Base-by-base conservation (phyloP, 64 coral and sea anemone genomes). In the Pocillopora damicornis region DNA sequence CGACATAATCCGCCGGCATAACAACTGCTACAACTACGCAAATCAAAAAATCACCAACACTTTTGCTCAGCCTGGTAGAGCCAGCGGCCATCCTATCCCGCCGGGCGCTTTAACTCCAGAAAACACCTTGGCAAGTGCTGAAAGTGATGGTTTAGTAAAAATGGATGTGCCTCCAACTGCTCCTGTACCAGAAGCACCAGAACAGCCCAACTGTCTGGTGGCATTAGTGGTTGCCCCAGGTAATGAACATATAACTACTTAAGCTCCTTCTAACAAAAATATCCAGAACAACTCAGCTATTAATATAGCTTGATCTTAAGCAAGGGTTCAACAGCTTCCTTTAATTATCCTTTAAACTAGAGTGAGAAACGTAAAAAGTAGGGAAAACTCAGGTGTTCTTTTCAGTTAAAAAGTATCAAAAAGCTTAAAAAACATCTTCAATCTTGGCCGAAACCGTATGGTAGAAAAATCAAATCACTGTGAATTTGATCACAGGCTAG, bases 21-120 rank as follows among this genome's bases (percentile, higher is more conserved):
- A 88, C 86, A 88, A 88, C 86, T 88, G 86, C 74, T 88, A 88
- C 86, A 88, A 88, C 73, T 88, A 88, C 38, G 86, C 73, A 88
- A 77, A 88, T 30, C 14, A 75, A 13, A 88, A 88, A 61, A 88
- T 88, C 74, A 88, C 86, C 86, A 88, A 88, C 86, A 88, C 73
- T 30, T 88, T 88, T 76, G 86, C 86, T 62, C 86, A 88, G 86
- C 86, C 86, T 63, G 86, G 86, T 58, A 15, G 1, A 30, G 86
- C 73, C 73, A 88, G 86, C 8, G 86, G 73, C 17, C 9, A 77
- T 75, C 34, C 26, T 10, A 20, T 17, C 8, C n/a, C n/a, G n/a
- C 0, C 4, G 13, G 67, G 67, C 5, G 2, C 1, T n/a, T 18
- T 63, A 11, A 88, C 86, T 63, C 57, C 86, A 75, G 25, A 16